These are phyloP conservation scores for Serilophus lunatus DNA, from an alignment of 2,113 vertebrate genomes.

Conservation along the genomic window DNA sequence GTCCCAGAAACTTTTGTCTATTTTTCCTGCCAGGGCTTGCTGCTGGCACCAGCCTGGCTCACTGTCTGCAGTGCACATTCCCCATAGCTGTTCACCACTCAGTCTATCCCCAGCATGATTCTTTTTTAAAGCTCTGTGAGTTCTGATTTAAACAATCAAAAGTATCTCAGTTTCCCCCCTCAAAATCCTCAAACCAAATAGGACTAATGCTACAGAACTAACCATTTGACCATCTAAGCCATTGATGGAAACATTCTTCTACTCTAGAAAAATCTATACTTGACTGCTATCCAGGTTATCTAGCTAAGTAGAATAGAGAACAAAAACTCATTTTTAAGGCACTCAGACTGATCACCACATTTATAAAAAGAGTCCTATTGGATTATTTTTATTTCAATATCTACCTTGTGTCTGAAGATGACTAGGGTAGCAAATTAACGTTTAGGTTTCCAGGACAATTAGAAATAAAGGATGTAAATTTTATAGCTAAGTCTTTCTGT, in stretches of 20 bases:
- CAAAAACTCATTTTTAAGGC: neutral
- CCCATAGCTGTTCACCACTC: neutral
- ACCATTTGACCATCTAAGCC: neutral
- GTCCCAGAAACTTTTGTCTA: neutral
- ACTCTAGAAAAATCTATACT: neutral
- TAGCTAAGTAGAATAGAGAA: neutral
- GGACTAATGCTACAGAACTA: neutral
- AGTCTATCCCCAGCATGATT: neutral
- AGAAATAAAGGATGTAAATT: neutral
- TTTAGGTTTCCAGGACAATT: neutral
- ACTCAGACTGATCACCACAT: neutral
- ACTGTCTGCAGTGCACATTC: rapidly evolving
- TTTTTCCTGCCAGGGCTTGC: neutral
- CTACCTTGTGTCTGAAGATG: neutral
- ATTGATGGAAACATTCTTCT: neutral
- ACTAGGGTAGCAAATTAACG: neutral
- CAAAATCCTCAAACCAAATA: neutral
- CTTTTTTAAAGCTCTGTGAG: neutral
- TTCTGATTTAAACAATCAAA: neutral
- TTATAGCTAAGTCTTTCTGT: neutral
- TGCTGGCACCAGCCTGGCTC: rapidly evolving
- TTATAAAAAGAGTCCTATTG: neutral
- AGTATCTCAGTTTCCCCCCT: neutral
- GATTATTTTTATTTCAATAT: neutral
- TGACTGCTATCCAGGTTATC: neutral